Conservation (phyloP, 2,113 vertebrate species). For the Geothlypis trichas region DNA sequence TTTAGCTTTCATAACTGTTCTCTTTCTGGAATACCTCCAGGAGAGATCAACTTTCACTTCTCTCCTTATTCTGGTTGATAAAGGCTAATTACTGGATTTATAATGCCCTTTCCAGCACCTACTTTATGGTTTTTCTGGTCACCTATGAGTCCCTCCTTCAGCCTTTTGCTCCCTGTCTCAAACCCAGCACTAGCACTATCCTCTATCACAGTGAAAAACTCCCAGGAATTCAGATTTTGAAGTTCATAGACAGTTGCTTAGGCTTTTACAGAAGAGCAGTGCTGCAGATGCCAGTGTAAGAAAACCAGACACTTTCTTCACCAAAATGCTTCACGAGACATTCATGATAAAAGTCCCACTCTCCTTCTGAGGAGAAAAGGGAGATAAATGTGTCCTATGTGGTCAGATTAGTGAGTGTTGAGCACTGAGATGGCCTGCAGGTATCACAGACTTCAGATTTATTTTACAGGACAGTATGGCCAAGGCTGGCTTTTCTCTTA, state of each 20-base stretch:
- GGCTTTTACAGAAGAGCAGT: not conserved
- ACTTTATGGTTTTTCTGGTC: not conserved
- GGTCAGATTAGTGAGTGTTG: not conserved
- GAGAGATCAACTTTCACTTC: slow-evolving; percentile 19
- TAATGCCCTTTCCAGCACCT: slow-evolving; percentile 28
- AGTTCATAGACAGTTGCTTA: not conserved
- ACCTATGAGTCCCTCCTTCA: not conserved
- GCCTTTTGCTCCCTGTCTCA: not conserved
- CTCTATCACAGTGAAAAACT: not conserved
- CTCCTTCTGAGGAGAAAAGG: slow-evolving; percentile 2
- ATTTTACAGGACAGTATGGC: slow-evolving; percentile 27
- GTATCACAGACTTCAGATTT: not conserved
- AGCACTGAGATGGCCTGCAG: slow-evolving; percentile 8
- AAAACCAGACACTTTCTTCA: not conserved
- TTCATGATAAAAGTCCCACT: not conserved
- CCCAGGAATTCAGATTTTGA: not conserved
- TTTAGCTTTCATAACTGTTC: slow-evolving; percentile 19
- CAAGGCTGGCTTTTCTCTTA: slow-evolving; percentile 35
- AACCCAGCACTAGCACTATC: not conserved
- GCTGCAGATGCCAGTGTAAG: not conserved
- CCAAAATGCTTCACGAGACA: slow-evolving; percentile 15
- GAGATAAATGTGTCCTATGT: slow-evolving; percentile 34
- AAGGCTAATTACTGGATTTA: slow-evolving; percentile 51
- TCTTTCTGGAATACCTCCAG: slow-evolving; percentile 27
- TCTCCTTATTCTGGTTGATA: slow-evolving; percentile 12